Evolutionary conservation across 2,113 vertebrate species (phyloP), one percentile per base, ranked within the genome.

Genomic region (Ranitomeya variabilis): DNA sequence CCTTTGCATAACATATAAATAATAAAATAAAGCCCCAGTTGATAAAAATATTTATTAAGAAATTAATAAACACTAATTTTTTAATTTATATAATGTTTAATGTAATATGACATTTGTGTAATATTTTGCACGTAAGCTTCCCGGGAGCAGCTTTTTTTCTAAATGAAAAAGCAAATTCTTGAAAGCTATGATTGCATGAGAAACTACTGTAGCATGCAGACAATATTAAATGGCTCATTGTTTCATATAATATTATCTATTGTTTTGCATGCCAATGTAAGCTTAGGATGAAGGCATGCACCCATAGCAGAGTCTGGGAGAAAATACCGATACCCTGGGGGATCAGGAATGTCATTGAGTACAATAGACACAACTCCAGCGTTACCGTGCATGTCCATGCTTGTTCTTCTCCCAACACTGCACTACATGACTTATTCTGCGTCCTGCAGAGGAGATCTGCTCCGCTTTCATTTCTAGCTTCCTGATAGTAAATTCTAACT

Each of bases 161-260:
- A 45, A 45, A 45, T 45, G 3, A 8, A 31, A 15, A 15, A 73
- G 66, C n/a, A 57, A 23, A 57, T 15, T 15, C 78, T 59, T 8
- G 16, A 18, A 60, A 80, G 55, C 55, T 13, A 23, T 0, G 2
- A 60, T 66, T 62, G 37, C 13, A 9, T 26, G 7, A 54, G 57
- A 60, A 31, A 55, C 13, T 23, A 55, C 31, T 69, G 64, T 37
- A 11, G 64, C 23, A 66, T 80, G 77, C 8, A 51, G 23, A 67
- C 59, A 80, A 15, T 21, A 80, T 37, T 37, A 69, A 87, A 87
- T 37, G 62, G 57, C 52, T 69, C 23, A 80, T 87, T 87, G 86
- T 87, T 87, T 87, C 31, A 31, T 55, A 87, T 69, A 69, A 87
- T 71, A 45, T 59, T 80, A 54, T 8, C n/a, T 66, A 79, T 80